A percentile compares a stretch with the other conserved stretches of the same genome.
These are phyloP conservation scores for Trachurus trachurus DNA, from an alignment of 2,797 vertebrate species.

Conservation along the genomic window DNA sequence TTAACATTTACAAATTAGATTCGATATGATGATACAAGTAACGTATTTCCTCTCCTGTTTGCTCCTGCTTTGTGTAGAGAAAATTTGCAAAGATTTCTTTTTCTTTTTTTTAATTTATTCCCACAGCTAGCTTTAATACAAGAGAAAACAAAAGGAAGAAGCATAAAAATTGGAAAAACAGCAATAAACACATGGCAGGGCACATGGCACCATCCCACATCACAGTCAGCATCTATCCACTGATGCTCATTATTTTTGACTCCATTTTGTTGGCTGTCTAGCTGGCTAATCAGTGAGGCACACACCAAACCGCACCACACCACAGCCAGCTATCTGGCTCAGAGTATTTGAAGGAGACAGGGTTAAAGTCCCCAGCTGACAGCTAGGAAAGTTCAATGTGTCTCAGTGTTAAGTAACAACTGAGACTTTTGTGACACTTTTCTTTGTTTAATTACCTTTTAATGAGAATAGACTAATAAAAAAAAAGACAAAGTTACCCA, in stretches of 20 bases:
- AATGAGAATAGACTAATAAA: slow-evolving; percentile 67
- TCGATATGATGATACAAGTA: no score
- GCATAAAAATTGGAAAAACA: slow-evolving; percentile 5
- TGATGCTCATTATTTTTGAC: slow-evolving; percentile 67
- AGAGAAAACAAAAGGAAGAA: neutral
- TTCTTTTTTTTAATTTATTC: neutral
- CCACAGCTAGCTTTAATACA: neutral
- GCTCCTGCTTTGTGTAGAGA: no score
- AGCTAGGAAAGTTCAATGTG: slow-evolving; percentile 69
- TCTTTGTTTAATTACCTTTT: slow-evolving; percentile 72
- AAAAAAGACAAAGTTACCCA: slow-evolving; percentile 25
- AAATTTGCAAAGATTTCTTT: no score
- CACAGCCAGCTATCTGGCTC: slow-evolving; percentile 36
- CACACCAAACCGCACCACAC: slow-evolving; percentile 31
- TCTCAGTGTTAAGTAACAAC: slow-evolving; percentile 63
- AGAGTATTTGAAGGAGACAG: slow-evolving; percentile 54
- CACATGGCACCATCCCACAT: slow-evolving; percentile 36
- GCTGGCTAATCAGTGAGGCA: slow-evolving; percentile 58
- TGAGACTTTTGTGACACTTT: slow-evolving; percentile 47
- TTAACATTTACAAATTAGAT: no score
- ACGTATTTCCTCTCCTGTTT: no score
- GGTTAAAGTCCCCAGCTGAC: slow-evolving; percentile 56
- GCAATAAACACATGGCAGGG: slow-evolving; percentile 15
- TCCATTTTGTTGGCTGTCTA: slow-evolving; percentile 51
- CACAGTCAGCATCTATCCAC: slow-evolving; percentile 32